Evolutionary conservation across 2,888 invertebrate genomes (phyloP), one percentile per base, ranked within the genome.

Genomic region (Lysandra coridon): DNA sequence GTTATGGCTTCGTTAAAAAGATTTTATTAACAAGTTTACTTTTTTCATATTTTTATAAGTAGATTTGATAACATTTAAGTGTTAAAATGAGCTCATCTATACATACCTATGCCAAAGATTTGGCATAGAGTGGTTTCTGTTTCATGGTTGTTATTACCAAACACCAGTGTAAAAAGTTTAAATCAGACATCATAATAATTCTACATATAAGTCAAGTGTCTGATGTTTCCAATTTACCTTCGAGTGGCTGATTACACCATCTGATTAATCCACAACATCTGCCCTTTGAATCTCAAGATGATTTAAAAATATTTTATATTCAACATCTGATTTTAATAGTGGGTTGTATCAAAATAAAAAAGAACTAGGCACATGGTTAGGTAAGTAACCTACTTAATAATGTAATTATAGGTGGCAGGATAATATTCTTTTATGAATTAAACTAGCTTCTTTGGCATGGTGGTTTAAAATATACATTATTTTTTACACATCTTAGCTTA

Each of bases 261-360:
- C 30, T 64, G 64, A 30, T 30, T 64, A 64, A 64, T 30, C 64
- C 30, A 64, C 12, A 30, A 12, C 64, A 64, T 64, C 3, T 12
- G 64, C 64, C 64, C 64, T 64, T 64, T 64, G 12, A 64, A 23
- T 10, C 64, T 64, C 64, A 64, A 64, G 64, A 64, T 30, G 30
- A 4, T 30, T 30, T 64, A 64, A 30, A 64, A 64, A 64, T 64
- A 62, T 23, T 23, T 23, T 23, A 23, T 23, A 23, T 23, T 64
- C 30, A 64, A 7, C 64, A 64, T 64, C 30, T 30, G 10, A 30
- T 64, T 64, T 30, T 64, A 1, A 64, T 30, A 64, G 12, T 64
- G 1, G 10, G 1, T 12, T 30, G 14, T 57, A 57, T 49, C 2
- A 49, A 49, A 49, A 10, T 49, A 49, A 49, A 49, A 49, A 12